A percentile compares a stretch with the other conserved stretches of the same genome.
Conservation (phyloP, 2,888 invertebrate species). For the Tenthredo notha region DNA sequence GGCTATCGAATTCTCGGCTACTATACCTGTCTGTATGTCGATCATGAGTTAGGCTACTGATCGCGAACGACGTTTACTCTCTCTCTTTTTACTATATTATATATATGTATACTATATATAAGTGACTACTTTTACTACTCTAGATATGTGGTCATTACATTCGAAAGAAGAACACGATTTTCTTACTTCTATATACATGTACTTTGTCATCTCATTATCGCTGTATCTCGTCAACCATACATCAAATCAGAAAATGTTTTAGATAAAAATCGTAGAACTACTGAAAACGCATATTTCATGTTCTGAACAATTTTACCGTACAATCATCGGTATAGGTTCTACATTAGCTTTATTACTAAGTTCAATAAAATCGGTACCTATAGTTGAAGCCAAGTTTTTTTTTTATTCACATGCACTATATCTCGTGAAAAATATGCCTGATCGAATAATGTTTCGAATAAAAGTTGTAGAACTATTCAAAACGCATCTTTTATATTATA, state of each 20-base stretch:
- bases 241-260: neutral
- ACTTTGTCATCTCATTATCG: neutral
- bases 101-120: neutral
- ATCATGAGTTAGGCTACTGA: slow-evolving; percentile 3
- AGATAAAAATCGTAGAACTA: neutral
- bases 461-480: neutral
- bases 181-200: neutral
- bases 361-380: neutral
- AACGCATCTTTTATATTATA: neutral
- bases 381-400: neutral
- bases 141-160: neutral
- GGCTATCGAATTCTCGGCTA: slow-evolving; percentile 59
- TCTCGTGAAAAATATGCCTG: neutral
- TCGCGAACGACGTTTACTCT: neutral
- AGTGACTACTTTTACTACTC: neutral
- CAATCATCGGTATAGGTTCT: neutral
- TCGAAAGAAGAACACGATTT: neutral
- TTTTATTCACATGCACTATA: neutral
- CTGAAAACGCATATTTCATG: neutral
- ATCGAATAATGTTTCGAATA: neutral
- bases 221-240: neutral
- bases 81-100: neutral
- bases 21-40: slow-evolving; percentile 44
- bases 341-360: neutral
- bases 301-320: neutral